These are phyloP conservation scores for Leiothrix lutea DNA, from an alignment of 2,113 vertebrate genomes.

Conservation along the genomic window DNA sequence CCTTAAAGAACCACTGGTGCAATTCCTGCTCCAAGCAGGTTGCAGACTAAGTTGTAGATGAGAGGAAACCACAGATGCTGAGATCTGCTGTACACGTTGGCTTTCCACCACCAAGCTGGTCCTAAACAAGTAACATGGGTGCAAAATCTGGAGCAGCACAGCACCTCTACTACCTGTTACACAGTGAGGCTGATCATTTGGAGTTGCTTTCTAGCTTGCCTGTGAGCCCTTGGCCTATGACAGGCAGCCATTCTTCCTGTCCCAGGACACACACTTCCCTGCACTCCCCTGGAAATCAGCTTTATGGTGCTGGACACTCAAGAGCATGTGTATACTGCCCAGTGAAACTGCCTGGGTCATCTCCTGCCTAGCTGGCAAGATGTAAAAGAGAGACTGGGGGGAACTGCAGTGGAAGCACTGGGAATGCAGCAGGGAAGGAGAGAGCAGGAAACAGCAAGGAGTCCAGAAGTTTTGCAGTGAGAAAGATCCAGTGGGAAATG, in stretches of 20 bases:
- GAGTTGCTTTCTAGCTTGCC: neutral
- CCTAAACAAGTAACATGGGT: neutral
- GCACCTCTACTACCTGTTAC: accelerated
- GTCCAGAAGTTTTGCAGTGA: neutral
- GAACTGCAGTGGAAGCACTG: neutral
- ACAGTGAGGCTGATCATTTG: neutral
- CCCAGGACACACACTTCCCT: neutral
- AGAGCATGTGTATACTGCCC: neutral
- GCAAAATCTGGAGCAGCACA: neutral
- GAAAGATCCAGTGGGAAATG: neutral
- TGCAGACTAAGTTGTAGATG: accelerated
- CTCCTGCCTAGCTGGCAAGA: neutral
- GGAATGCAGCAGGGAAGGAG: neutral
- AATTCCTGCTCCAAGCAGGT: neutral
- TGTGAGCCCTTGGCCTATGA: neutral
- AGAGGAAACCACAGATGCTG: neutral
- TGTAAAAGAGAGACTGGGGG: neutral
- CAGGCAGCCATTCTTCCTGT: neutral
- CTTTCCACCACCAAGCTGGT: neutral
- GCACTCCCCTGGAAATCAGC: neutral
- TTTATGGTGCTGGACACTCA: neutral
- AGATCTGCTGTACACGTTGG: neutral
- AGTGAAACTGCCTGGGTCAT: neutral
- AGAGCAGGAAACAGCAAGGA: neutral
- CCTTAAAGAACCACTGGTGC: neutral